These are phyloP conservation scores for Podarcis lilfordi DNA, from an alignment of 2,797 vertebrate genomes.

Conservation along the genomic window DNA sequence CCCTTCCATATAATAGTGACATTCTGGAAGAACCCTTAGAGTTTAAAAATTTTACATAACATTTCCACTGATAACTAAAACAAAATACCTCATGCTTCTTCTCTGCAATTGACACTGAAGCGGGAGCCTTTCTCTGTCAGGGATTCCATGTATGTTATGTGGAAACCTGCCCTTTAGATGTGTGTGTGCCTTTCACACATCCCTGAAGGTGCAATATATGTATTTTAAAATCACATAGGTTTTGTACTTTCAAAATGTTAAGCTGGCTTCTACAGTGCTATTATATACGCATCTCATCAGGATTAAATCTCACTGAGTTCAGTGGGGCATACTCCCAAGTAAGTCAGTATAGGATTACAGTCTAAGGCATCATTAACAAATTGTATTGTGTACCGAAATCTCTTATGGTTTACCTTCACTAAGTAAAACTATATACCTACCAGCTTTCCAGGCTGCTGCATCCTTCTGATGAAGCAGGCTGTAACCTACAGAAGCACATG, in stretches of 20 bases:
- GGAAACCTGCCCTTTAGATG: neutral
- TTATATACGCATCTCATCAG: neutral
- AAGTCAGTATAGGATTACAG: neutral
- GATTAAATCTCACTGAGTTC: neutral
- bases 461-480: neutral
- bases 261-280: neutral
- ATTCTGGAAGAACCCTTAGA: neutral
- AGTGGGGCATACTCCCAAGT: neutral
- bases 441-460: neutral
- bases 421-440: neutral
- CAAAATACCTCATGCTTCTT: neutral
- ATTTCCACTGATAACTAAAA: neutral
- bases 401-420: neutral
- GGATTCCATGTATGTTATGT: neutral
- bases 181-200: neutral
- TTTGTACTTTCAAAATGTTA: neutral
- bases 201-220: too few species aligned
- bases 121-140: neutral
- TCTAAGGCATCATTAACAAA: neutral
- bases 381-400: too few species aligned
- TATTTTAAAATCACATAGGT: neutral
- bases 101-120: neutral
- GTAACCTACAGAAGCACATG: neutral
- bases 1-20: too few species aligned
- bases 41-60: neutral